Evolutionary conservation across 2,113 vertebrate species (phyloP), one percentile per base, ranked within the genome.

Genomic region (Syrrhaptes paradoxus): DNA sequence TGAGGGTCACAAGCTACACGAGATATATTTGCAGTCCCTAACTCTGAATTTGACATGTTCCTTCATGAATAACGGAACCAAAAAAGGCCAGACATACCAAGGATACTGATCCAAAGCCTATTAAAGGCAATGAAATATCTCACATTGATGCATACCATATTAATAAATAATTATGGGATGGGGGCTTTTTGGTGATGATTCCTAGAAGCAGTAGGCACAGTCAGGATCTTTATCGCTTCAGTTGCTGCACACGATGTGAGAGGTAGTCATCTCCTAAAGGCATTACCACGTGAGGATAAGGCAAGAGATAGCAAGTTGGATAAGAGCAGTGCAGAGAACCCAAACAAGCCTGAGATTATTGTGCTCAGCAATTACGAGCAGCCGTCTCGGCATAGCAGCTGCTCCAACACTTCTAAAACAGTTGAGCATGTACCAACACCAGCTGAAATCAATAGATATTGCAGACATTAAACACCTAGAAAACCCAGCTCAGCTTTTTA

Each of bases 11-110:
- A 25, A 55, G 31, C 59, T 28, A 11, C n/a, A 10, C 45, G 26
- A 54, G 15, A 68, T 38, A 11, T 8, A 74, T 32, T 54, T 83
- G 94, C 58, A 66, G 70, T 54, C 61, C 89, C 93, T 70, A 51
- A 79, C 36, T 85, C 84, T 96, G 77, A 96, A 96, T 96, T 95
- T 85, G 96, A 95, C 85, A 87, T 91, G 41, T 36, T 75, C 58
- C 49, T 62, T 82, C 93, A 94, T 96, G 63, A 95, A 94, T 96
- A 93, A 97, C 89, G 62, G 71, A 96, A 18, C 52, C 9, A 5
- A 52, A 38, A 88, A 63, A 78, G 91, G 77, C 93, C 93, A 93
- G 94, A 72, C 68, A 65, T 93, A 84, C 77, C 46, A 17, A 93
- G 72, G 36, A 89, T 73, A 80, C 77, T 43, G 67, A 93, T 94